Conservation (phyloP, 2,113 vertebrate species). For the Etheostoma spectabile region DNA sequence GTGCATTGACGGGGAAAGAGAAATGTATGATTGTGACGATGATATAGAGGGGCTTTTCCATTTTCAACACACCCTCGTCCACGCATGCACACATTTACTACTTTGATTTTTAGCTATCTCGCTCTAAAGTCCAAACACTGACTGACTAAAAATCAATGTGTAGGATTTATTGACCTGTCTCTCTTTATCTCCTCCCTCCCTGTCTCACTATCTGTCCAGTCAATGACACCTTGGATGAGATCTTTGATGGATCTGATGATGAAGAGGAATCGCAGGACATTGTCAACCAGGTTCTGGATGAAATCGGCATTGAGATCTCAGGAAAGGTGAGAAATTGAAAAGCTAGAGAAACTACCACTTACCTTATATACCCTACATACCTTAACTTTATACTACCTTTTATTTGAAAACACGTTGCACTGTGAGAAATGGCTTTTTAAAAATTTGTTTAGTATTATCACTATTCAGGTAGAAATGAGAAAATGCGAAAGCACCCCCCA, state of each 20-base stretch:
- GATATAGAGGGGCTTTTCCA: not conserved
- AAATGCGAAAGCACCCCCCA: not conserved
- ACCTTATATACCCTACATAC: no score
- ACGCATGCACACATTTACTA: not conserved
- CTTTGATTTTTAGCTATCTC: not conserved
- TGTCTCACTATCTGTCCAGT: slow-evolving; percentile 73
- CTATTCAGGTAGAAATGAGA: not conserved
- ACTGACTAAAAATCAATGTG: slow-evolving; percentile 16
- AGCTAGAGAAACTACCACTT: not conserved
- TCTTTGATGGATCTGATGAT: slow-evolving; percentile 96
- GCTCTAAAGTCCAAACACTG: slow-evolving; percentile 33
- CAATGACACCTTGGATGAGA: slow-evolving; percentile 96
- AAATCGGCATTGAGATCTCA: slow-evolving; percentile 98
- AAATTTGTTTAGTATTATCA: not conserved
- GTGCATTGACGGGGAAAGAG: not conserved
- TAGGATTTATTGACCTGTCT: slow-evolving; percentile 12
- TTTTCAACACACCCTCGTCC: not conserved
- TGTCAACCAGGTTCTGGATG: slow-evolving; percentile 97
- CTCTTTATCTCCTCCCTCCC: not conserved
- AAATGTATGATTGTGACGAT: not conserved
- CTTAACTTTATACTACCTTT: not conserved
- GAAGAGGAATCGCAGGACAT: slow-evolving; percentile 98
- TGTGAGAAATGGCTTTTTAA: not conserved
- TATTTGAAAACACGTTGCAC: not conserved
- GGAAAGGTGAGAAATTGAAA: slow-evolving; percentile 87